Evolutionary conservation across 1,140 invertebrate species (phyloP).

Genomic region (Drosophila littoralis): DNA sequence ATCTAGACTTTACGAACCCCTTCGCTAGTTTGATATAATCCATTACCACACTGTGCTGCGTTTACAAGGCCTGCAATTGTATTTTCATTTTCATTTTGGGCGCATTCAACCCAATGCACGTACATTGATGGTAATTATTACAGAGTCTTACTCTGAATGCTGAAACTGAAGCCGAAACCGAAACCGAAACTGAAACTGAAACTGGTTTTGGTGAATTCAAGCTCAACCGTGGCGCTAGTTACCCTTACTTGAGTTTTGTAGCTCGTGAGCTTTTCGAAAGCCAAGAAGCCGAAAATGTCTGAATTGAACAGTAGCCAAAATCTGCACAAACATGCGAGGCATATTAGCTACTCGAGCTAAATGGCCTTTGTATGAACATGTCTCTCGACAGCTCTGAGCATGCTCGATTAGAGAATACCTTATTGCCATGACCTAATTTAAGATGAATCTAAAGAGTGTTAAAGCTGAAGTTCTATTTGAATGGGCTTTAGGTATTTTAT

Average conservation of each 20-base stretch:
- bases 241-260: slow-evolving; percentile 22
- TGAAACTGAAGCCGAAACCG: neutral
- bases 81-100: slow-evolving; percentile 49
- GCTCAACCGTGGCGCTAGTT: slow-evolving; percentile 37
- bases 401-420: no score
- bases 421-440: no score
- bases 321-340: neutral
- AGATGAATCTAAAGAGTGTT: neutral
- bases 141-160: slow-evolving; percentile 40
- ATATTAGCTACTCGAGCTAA: neutral
- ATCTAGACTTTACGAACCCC: neutral
- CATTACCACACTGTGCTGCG: slow-evolving; percentile 24
- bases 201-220: slow-evolving; percentile 43
- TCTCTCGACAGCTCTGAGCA: no score
- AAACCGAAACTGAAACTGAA: neutral
- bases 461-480: no score
- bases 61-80: slow-evolving; percentile 53
- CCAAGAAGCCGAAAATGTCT: slow-evolving; percentile 14
- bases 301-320: slow-evolving; percentile 16
- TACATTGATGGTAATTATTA: slow-evolving; percentile 49
- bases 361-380: neutral
- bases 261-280: slow-evolving; percentile 16
- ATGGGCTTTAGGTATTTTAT: neutral
- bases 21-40: neutral
- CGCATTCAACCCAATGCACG: slow-evolving; percentile 61